Evolutionary conservation across 1,140 invertebrate species (phyloP).

Genomic region (Sycophila sp.): DNA sequence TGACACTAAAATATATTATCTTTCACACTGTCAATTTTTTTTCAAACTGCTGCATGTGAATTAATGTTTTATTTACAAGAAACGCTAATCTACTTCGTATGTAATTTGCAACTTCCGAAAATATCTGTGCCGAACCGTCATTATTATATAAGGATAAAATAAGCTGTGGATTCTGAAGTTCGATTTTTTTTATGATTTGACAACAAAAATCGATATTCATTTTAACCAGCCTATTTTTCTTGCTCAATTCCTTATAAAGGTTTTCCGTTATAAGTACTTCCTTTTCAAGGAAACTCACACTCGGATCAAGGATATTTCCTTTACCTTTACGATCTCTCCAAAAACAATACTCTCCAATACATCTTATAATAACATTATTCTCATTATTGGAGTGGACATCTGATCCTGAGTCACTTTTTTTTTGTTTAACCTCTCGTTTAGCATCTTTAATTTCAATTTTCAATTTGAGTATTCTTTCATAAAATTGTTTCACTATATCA

Average conservation of each 20-base stretch:
- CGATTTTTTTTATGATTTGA: constrained; percentile 37
- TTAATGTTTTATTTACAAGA: constrained; percentile 47
- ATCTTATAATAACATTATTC: constrained; percentile 43
- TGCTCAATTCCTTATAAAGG: constrained; percentile 32
- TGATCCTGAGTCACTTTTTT: constrained; percentile 50
- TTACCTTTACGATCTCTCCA: constrained; percentile 48
- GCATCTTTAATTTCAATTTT: constrained; percentile 39
- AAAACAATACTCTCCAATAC: constrained; percentile 46
- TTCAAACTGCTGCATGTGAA: constrained; percentile 50
- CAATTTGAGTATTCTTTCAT: constrained; percentile 53
- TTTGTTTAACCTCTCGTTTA: constrained; percentile 49
- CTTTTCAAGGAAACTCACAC: constrained; percentile 45
- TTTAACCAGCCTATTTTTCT: background rate
- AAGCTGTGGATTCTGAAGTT: constrained; percentile 34
- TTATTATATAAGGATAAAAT: constrained; percentile 39
- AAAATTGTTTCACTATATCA: constrained; percentile 47
- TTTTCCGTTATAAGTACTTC: constrained; percentile 51
- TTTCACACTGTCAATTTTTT: no score
- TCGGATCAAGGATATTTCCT: constrained; percentile 30
- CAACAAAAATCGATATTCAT: constrained; percentile 47
- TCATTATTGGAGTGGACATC: constrained; percentile 53
- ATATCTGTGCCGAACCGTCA: constrained; percentile 32
- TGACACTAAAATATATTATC: no score
- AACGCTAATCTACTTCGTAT: constrained; percentile 38
- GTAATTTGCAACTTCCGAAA: constrained; percentile 37